Evolutionary conservation across 2,113 vertebrate species (phyloP).

Genomic region (Orycteropus afer): DNA sequence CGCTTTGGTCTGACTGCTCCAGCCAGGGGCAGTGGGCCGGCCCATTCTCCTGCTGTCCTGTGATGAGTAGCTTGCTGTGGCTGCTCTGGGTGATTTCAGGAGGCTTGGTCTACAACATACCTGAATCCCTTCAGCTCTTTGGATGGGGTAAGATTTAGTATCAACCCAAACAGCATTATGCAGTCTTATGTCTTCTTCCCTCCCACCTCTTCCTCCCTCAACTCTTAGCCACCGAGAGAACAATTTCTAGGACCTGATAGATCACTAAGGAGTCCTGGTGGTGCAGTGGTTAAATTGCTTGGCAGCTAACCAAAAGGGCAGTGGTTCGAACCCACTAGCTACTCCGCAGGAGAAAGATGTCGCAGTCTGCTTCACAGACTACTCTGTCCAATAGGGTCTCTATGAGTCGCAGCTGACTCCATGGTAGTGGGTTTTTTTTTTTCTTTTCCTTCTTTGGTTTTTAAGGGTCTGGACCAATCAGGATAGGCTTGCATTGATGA

Average conservation of each 20-base stretch:
- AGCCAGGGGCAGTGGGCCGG: no score
- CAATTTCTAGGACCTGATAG: background rate
- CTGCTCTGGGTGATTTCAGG: background rate
- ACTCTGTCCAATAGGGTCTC: no score
- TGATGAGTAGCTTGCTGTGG: background rate
- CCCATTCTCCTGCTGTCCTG: background rate
- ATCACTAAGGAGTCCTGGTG: background rate
- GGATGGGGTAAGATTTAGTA: background rate
- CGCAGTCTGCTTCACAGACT: no score
- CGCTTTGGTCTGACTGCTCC: background rate
- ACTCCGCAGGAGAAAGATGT: no score
- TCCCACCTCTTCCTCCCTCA: background rate
- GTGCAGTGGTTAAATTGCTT: no score
- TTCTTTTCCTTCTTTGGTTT: background rate
- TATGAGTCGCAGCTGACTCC: no score
- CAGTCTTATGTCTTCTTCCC: background rate
- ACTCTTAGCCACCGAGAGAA: background rate
- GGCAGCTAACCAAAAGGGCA: no score
- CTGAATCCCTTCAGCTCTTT: constrained; percentile 19
- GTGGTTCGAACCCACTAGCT: no score
- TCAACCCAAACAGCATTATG: background rate
- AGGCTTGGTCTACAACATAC: background rate
- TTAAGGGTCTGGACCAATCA: background rate
- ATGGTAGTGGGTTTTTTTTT: no score
- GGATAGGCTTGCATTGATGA: background rate